Evolutionary conservation across 1,140 invertebrate species (phyloP).

Genomic region (Venturia canescens): DNA sequence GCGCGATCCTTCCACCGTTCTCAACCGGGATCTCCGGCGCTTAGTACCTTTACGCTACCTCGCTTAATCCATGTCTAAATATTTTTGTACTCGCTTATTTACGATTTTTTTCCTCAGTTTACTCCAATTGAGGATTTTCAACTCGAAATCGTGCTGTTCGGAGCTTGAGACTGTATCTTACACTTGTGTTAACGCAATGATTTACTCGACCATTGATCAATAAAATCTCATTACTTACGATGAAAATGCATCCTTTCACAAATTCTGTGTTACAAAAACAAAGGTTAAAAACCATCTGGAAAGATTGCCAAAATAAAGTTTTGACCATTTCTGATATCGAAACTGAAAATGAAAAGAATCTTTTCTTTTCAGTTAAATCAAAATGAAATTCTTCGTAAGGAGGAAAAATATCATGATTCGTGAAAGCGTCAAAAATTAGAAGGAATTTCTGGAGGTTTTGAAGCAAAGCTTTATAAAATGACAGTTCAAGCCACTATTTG

Average conservation of each 20-base stretch:
- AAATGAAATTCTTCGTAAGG: too few species aligned
- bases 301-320: too few species aligned
- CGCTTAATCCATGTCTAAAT: slow-evolving; percentile 49
- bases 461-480: too few species aligned
- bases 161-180: neutral
- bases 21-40: slow-evolving; percentile 66
- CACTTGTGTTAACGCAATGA: neutral
- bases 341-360: too few species aligned
- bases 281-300: too few species aligned
- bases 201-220: neutral
- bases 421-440: too few species aligned
- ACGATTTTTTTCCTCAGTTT: neutral
- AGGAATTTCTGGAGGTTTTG: too few species aligned
- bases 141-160: neutral
- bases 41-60: slow-evolving; percentile 66
- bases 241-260: neutral
- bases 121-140: neutral
- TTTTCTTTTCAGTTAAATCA: too few species aligned
- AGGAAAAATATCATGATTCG: too few species aligned
- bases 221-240: neutral
- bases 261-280: neutral
- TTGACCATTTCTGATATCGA: too few species aligned
- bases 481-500: too few species aligned
- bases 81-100: slow-evolving; percentile 38
- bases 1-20: slow-evolving; percentile 61